These are phyloP conservation scores for Morpho deidamia DNA, from an alignment of 2,888 invertebrate genomes.

Conservation along the genomic window DNA sequence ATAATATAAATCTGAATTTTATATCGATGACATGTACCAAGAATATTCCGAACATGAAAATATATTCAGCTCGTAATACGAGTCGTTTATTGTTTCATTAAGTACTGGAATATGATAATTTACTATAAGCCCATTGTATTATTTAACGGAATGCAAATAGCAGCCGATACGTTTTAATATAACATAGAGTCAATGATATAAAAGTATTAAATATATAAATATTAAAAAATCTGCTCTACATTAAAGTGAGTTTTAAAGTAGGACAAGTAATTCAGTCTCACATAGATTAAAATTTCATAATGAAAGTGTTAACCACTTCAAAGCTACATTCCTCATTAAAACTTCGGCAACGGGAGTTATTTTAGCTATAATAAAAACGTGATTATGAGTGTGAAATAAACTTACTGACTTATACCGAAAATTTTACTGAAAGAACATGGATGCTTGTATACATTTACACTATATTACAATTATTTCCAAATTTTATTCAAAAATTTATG, in stretches of 20 bases:
- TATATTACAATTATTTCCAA: no score
- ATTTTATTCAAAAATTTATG: no score
- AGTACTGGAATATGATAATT: constrained; percentile 32
- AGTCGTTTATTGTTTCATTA: constrained; percentile 57
- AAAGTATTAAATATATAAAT: no score
- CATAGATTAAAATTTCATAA: background rate
- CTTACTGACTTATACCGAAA: no score
- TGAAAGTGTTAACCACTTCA: background rate
- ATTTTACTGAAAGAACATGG: no score
- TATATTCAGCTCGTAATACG: constrained; percentile 50
- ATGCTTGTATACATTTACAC: no score
- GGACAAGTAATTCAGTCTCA: background rate
- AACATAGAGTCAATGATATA: no score
- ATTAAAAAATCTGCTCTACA: no score
- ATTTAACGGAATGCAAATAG: background rate
- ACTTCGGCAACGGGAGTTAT: background rate
- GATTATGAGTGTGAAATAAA: background rate
- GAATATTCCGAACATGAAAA: constrained; percentile 39
- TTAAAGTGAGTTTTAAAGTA: background rate
- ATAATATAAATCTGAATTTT: background rate
- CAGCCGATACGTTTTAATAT: no score
- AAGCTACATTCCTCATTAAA: background rate
- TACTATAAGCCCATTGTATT: constrained; percentile 25
- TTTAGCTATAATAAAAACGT: background rate
- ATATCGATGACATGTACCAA: constrained; percentile 3